Evolutionary conservation across 2,797 vertebrate genomes (phyloP).

Genomic region (Sebastes melanostomus): DNA sequence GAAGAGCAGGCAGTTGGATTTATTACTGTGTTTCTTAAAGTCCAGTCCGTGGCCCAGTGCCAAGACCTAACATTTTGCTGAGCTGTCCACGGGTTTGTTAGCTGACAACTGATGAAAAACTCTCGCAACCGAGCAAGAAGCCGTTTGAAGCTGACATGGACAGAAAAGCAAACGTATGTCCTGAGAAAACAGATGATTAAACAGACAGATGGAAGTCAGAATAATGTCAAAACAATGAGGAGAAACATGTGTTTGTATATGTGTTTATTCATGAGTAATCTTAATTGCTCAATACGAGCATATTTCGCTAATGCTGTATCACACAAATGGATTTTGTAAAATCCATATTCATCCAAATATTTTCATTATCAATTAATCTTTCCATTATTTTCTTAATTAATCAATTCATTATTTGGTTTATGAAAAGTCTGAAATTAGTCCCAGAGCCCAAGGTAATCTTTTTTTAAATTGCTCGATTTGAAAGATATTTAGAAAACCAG

Average conservation of each 20-base stretch:
- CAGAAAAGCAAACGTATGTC: constrained; percentile 18
- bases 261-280: background rate
- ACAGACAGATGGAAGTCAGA: constrained; percentile 4
- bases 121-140: background rate
- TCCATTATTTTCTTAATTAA: background rate
- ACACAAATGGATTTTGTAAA: background rate
- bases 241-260: background rate
- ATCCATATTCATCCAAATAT: background rate
- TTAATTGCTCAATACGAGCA: background rate
- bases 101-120: constrained; percentile 49
- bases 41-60: constrained; percentile 30
- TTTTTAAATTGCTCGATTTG: background rate
- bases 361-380: background rate
- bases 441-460: background rate
- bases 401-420: background rate
- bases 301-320: background rate
- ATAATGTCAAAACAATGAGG: background rate
- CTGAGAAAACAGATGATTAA: constrained; percentile 20
- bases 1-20: constrained; percentile 39
- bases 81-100: constrained; percentile 37
- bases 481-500: background rate
- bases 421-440: background rate
- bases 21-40: constrained; percentile 45
- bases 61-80: constrained; percentile 60
- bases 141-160: constrained; percentile 22